Evolutionary conservation across 2,797 vertebrate species (phyloP).

Genomic region (Myripristis murdjan): DNA sequence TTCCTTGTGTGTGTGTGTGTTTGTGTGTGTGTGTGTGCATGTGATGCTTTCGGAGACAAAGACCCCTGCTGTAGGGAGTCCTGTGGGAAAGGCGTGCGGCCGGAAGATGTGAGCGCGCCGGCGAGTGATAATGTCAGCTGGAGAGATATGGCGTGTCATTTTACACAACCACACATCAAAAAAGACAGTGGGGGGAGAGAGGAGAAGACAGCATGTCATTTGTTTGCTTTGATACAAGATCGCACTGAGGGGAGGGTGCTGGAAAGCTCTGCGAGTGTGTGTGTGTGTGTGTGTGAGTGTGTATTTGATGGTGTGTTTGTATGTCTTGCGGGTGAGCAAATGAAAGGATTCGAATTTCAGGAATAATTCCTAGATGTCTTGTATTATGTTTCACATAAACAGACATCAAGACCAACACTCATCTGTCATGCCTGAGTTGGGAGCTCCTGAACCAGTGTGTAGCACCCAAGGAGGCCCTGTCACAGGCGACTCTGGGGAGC

Average conservation of each 20-base stretch:
- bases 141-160: constrained; percentile 88
- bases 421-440: constrained; percentile 14
- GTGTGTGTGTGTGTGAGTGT: constrained; percentile 48
- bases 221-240: constrained; percentile 92
- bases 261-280: constrained; percentile 50
- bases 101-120: constrained; percentile 86
- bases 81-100: constrained; percentile 86
- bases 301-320: constrained; percentile 43
- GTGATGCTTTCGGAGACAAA: constrained; percentile 85
- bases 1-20: constrained; percentile 46
- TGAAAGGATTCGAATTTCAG: constrained; percentile 49
- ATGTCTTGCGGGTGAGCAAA: constrained; percentile 49
- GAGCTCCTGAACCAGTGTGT: constrained; percentile 7
- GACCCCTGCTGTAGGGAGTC: constrained; percentile 85
- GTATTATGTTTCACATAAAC: constrained; percentile 47
- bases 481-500: neutral
- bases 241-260: constrained; percentile 74
- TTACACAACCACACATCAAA: constrained; percentile 86
- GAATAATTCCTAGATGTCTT: constrained; percentile 44
- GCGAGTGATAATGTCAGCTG: constrained; percentile 89
- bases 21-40: constrained; percentile 29
- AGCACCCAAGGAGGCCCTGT: neutral
- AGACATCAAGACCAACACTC: constrained; percentile 19
- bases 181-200: constrained; percentile 75
- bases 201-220: constrained; percentile 85